Conservation (phyloP, 2,797 vertebrate species). For the Tachyglossus aculeatus region DNA sequence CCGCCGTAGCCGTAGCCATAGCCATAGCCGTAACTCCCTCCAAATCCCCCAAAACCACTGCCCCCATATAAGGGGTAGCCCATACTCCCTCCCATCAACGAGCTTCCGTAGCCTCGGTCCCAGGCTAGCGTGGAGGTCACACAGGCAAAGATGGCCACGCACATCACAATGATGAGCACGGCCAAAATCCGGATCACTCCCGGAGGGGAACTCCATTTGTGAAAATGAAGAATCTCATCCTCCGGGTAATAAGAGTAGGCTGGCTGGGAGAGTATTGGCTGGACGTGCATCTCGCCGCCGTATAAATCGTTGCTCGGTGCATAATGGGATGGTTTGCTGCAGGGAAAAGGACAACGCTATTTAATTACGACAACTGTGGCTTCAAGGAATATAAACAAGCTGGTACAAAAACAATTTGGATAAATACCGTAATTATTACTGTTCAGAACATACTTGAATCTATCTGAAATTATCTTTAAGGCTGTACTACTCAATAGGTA, state of each 20-base stretch:
- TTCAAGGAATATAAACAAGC: no score
- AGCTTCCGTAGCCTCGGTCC: slow-evolving; percentile 78
- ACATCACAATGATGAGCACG: slow-evolving; percentile 87
- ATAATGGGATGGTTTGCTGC: slow-evolving; percentile 69
- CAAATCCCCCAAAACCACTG: slow-evolving; percentile 35
- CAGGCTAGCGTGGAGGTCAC: slow-evolving; percentile 89
- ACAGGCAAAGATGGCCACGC: slow-evolving; percentile 87
- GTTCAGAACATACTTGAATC: no score
- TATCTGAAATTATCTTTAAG: no score
- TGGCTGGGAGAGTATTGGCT: slow-evolving; percentile 70
- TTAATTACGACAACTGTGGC: neutral
- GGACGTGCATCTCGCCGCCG: slow-evolving; percentile 65
- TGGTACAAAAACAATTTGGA: no score
- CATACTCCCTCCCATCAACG: slow-evolving; percentile 50
- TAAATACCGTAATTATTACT: no score
- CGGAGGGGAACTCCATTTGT: slow-evolving; percentile 87
- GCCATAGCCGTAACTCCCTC: slow-evolving; percentile 60
- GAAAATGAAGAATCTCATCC: slow-evolving; percentile 83
- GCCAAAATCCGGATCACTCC: slow-evolving; percentile 90
- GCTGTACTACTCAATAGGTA: no score
- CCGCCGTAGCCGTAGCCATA: slow-evolving; percentile 73
- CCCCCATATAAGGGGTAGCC: slow-evolving; percentile 62
- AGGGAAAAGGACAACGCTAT: slow-evolving; percentile 30
- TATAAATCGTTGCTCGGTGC: slow-evolving; percentile 76
- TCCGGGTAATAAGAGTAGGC: slow-evolving; percentile 81